phyloP scores from a whole-genome alignment of 2,113 vertebrate genomes.

The Oceanodroma tethys region DNA sequence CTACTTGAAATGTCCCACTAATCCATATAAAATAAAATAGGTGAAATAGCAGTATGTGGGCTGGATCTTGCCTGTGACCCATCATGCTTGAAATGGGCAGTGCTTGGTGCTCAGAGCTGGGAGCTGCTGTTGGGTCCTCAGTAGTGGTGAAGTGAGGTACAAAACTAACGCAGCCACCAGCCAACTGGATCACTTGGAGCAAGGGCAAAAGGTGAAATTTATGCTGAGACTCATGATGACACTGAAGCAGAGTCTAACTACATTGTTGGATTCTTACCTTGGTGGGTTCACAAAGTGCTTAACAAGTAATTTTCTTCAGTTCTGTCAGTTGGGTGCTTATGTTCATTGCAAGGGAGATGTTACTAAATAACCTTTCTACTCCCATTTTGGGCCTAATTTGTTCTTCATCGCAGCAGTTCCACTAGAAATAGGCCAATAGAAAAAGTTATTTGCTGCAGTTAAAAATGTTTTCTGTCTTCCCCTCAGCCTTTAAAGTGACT shows the following conservation, averaged over 20 bases:
- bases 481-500: not conserved
- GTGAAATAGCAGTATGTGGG: not conserved
- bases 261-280: not conserved
- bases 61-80: not conserved
- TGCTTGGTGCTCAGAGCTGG: not conserved
- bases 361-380: not conserved
- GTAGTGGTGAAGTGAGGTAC: not conserved
- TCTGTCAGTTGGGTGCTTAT: not conserved
- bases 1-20: not conserved
- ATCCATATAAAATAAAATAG: not conserved
- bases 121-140: not conserved
- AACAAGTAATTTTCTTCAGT: not conserved
- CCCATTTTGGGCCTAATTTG: not conserved
- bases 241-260: not conserved
- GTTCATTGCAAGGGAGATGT: not conserved
- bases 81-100: not conserved
- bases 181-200: not conserved
- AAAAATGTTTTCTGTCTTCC: not conserved
- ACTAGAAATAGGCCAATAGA: not conserved
- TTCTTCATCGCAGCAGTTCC: not conserved
- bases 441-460: not conserved
- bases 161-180: not conserved
- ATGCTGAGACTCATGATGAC: not conserved
- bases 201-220: not conserved
- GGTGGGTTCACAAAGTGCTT: not conserved